Conservation (phyloP, 2,888 invertebrate genomes). For the Charanyca ferruginea region DNA sequence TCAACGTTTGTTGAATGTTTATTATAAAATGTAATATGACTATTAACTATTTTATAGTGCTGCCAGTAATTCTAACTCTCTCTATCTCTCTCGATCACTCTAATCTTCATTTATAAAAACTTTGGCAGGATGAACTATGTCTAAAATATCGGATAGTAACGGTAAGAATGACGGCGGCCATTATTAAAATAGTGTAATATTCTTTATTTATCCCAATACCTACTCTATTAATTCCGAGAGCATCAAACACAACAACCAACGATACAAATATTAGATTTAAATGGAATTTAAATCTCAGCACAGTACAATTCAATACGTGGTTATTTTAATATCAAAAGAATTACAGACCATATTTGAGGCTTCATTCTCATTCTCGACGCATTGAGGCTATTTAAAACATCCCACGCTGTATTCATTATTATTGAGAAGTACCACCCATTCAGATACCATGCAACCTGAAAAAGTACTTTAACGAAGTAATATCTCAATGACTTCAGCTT, state of each 20-base stretch:
- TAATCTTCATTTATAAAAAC: no score
- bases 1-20: no score
- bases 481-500: neutral
- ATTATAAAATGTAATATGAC: no score
- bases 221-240: neutral
- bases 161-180: no score
- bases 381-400: constrained; percentile 14
- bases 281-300: constrained; percentile 12
- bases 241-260: neutral
- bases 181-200: no score
- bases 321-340: constrained; percentile 18
- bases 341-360: constrained; percentile 25
- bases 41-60: no score
- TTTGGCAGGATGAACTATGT: no score
- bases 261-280: neutral
- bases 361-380: constrained; percentile 4
- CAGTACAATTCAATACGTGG: constrained; percentile 6
- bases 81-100: no score
- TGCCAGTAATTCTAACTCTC: no score
- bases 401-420: neutral
- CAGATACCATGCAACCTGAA: neutral
- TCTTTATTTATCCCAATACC: neutral
- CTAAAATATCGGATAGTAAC: no score
- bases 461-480: neutral
- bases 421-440: constrained; percentile 10